phyloP scores from a whole-genome alignment of 2,888 invertebrate genomes.

The Ophion slaviceki region DNA sequence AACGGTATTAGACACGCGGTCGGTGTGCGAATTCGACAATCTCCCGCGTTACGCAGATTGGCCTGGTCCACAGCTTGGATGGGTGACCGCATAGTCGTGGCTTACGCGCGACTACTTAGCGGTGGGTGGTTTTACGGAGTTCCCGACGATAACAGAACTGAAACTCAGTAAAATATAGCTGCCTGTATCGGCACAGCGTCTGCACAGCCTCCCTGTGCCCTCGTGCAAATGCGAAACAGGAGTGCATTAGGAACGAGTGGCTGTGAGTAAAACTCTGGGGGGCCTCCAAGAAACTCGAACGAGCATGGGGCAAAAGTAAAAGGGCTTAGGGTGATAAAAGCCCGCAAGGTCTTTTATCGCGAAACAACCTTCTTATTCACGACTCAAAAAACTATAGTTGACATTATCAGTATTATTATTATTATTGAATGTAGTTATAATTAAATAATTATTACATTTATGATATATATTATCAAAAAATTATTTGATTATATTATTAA shows the following conservation, averaged over 20 bases:
- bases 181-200: not conserved
- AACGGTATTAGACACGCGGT: not conserved
- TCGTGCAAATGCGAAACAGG: not conserved
- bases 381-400: not conserved
- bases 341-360: not conserved
- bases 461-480: too few relatives aligned
- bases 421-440: too few relatives aligned
- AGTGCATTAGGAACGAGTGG: not conserved
- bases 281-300: not conserved
- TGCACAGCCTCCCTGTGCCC: not conserved
- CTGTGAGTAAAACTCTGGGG: not conserved
- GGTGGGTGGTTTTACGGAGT: not conserved
- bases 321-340: not conserved
- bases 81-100: too few relatives aligned
- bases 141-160: not conserved
- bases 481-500: too few relatives aligned
- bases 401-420: too few relatives aligned
- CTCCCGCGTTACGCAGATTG: not conserved
- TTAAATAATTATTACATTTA: too few relatives aligned
- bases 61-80: not conserved
- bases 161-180: not conserved
- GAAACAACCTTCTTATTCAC: not conserved
- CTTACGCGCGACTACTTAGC: too few relatives aligned
- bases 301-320: not conserved
- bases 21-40: not conserved